Conservation (phyloP, 2,888 invertebrate species). For the Proisotoma minuta region DNA sequence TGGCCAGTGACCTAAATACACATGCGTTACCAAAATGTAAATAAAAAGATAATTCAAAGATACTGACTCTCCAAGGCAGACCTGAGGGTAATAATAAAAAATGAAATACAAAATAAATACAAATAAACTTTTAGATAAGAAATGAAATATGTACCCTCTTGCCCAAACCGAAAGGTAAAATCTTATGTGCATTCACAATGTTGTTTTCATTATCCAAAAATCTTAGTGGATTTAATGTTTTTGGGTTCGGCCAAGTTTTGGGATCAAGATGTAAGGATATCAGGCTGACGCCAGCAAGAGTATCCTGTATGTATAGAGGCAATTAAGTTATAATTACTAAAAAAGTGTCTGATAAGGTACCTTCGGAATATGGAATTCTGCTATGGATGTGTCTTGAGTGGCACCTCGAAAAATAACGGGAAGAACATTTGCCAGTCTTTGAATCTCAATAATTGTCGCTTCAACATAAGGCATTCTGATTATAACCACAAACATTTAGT, state of each 20-base stretch:
- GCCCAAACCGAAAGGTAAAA: constrained; percentile 38
- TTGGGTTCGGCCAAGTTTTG: constrained; percentile 26
- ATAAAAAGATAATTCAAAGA: too few species aligned
- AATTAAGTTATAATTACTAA: not conserved
- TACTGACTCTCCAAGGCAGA: too few species aligned
- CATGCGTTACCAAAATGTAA: too few species aligned
- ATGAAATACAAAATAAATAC: too few species aligned
- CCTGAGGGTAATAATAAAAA: too few species aligned
- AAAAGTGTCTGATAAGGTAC: constrained; percentile 15
- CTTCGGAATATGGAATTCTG: constrained; percentile 27
- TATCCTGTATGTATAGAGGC: constrained; percentile 22
- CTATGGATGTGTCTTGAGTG: constrained; percentile 21
- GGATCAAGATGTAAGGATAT: constrained; percentile 25
- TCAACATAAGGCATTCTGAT: constrained; percentile 41
- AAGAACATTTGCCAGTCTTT: constrained; percentile 30
- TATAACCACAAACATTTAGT: not conserved
- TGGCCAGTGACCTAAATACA: too few species aligned
- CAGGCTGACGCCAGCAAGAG: constrained; percentile 25
- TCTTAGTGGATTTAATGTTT: constrained; percentile 30
- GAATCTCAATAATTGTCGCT: constrained; percentile 37
- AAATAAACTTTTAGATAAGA: too few species aligned
- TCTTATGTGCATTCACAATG: constrained; percentile 34
- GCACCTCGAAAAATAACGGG: constrained; percentile 32
- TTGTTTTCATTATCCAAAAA: constrained; percentile 28
- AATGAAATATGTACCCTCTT: too few species aligned